Base-by-base conservation (phyloP, 53 echinoderm and acorn worm genomes). In the Holothuria scabra region DNA sequence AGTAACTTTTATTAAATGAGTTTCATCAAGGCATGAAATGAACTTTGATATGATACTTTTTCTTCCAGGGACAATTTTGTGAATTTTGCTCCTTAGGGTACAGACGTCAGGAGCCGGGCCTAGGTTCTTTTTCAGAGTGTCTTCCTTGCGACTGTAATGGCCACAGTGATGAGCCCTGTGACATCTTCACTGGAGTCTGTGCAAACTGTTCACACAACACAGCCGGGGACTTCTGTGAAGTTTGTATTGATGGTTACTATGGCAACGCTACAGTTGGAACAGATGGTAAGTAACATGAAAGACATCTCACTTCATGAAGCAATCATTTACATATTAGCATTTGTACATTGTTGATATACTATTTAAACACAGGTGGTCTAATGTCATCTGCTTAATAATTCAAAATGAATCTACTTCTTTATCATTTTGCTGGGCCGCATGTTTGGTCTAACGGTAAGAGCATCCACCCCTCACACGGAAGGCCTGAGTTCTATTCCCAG, bases 171-270 rank as follows among this genome's bases (percentile, higher is more conserved):
- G 44, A 83, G 12, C 91, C 93, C 23, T 96, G 97, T 52, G 72
- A 96, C 68, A 81, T 81, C 16, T 86, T 86, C 46, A 92, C 92
- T 0, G 97, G 97, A 1, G 82, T 67, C 1, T 96, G 97, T 87
- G 79, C 63, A 30, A 86, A 80, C 5, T 96, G 97, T 48, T 46
- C 60, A 9, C 84, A 96, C 79, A 94, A 94, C 86, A 94, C 97
- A 0, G 92, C 76, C 12, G 97, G 97, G 32, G 90, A 90, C 23
- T 80, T 72, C 84, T 96, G 97, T 55, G 76, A 94, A 74, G 5
- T 88, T 0, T 96, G 97, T 75, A 29, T 52, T 10, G 91, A 93
- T 49, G 97, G 97, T 86, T 96, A 92, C 92, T 94, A 86, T 83
- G 97, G 97, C 14, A 60, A 92, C 75, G 97, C 97, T 24, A 86